Evolutionary conservation across 2,113 vertebrate genomes (phyloP).

Genomic region (Eclectus roratus): DNA sequence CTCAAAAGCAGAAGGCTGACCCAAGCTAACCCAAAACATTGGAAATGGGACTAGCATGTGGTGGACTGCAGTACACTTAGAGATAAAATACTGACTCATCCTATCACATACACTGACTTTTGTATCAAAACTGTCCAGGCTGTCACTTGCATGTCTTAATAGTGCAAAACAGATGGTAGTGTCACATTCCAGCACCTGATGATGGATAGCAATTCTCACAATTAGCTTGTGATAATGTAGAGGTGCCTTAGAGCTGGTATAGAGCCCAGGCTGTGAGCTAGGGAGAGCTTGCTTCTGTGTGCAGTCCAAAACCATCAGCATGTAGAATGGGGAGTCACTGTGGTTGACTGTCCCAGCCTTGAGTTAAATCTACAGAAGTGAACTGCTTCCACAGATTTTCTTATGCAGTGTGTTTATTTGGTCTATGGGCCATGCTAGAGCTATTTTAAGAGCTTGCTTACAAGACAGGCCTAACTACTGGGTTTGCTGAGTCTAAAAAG

Average conservation of each 20-base stretch:
- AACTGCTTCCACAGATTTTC: neutral
- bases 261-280: neutral
- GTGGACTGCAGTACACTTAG: neutral
- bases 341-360: rapidly evolving
- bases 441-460: neutral
- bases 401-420: neutral
- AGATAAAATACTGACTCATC: neutral
- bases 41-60: neutral
- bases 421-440: neutral
- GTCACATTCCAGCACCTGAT: neutral
- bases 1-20: neutral
- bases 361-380: neutral
- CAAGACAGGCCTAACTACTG: neutral
- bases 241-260: neutral
- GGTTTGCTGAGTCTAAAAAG: neutral
- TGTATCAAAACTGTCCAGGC: neutral
- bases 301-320: neutral
- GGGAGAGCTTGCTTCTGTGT: neutral
- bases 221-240: rapidly evolving
- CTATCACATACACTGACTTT: neutral
- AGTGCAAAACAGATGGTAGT: neutral
- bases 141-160: neutral
- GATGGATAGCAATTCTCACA: neutral
- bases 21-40: neutral
- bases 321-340: too few relatives aligned